These are phyloP conservation scores for Leptinotarsa lineolata DNA, from an alignment of 1,140 invertebrate species.

Conservation along the genomic window DNA sequence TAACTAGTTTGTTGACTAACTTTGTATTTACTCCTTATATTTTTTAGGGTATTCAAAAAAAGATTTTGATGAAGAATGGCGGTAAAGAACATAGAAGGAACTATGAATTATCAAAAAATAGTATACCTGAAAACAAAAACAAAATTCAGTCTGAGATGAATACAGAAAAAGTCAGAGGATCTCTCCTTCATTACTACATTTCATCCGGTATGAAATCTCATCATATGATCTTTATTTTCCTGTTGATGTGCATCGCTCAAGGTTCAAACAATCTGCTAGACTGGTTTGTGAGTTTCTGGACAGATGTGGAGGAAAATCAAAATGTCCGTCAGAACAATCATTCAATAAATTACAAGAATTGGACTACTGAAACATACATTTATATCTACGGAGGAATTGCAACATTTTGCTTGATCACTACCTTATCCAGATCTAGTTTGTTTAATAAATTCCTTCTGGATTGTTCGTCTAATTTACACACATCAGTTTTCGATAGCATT, in stretches of 20 bases:
- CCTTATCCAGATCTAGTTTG: conserved; percentile 62
- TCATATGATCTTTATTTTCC: no score
- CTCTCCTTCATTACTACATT: no score
- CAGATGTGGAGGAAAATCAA: conserved; percentile 55
- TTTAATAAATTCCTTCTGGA: conserved; percentile 81
- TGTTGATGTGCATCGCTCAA: background rate
- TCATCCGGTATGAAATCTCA: no score
- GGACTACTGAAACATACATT: conserved; percentile 30
- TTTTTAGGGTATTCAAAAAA: no score
- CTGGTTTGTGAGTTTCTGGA: conserved; percentile 25
- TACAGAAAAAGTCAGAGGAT: no score
- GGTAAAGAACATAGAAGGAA: no score
- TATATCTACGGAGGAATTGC: conserved; percentile 62
- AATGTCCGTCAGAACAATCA: conserved; percentile 51
- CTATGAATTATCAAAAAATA: no score
- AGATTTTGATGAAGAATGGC: no score
- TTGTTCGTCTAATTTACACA: conserved; percentile 73
- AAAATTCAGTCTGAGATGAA: no score
- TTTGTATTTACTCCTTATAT: no score
- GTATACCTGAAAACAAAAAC: no score
- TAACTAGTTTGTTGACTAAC: no score
- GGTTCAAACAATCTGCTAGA: background rate
- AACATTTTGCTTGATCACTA: conserved; percentile 62
- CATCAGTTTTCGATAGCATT: conserved; percentile 67
- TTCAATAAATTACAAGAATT: conserved; percentile 41